Evolutionary conservation across 2,113 vertebrate genomes (phyloP).

Genomic region (Nansenia antarctica): DNA sequence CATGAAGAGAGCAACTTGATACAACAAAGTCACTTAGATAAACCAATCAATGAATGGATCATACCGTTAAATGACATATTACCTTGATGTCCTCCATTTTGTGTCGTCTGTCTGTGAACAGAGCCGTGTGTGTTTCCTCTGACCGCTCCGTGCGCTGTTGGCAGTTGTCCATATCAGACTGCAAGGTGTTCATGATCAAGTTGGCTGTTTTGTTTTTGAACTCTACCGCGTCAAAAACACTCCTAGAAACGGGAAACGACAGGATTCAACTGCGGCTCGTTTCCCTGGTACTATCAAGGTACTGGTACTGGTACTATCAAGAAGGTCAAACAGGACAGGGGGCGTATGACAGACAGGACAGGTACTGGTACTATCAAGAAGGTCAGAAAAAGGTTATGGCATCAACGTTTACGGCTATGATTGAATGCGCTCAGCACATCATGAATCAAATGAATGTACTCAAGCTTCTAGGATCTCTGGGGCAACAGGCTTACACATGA

Average conservation of each 20-base stretch:
- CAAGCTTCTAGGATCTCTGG: conserved; percentile 4
- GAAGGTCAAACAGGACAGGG: too few species aligned
- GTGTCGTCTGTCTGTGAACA: conserved; percentile 63
- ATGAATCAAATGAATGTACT: background rate
- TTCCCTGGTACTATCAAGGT: background rate
- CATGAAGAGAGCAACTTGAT: too few species aligned
- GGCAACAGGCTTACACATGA: conserved; percentile 3
- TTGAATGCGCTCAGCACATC: background rate
- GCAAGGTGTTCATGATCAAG: conserved; percentile 64
- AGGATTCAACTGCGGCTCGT: background rate
- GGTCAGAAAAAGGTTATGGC: background rate
- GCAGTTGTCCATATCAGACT: conserved; percentile 63
- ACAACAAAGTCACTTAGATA: too few species aligned
- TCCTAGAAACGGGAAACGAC: conserved; percentile 56
- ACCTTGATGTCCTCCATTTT: conserved; percentile 69
- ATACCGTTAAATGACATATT: too few species aligned
- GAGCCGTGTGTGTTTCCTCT: conserved; percentile 53
- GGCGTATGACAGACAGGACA: too few species aligned
- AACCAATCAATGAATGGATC: too few species aligned
- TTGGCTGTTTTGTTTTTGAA: conserved; percentile 69
- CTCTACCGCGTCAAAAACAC: conserved; percentile 48
- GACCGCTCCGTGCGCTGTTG: conserved; percentile 61
- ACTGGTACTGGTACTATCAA: too few species aligned
- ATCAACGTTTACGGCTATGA: background rate
- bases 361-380: too few species aligned